Base-by-base conservation (phyloP, 2,888 invertebrate genomes). In the Priocnemis perturbator region DNA sequence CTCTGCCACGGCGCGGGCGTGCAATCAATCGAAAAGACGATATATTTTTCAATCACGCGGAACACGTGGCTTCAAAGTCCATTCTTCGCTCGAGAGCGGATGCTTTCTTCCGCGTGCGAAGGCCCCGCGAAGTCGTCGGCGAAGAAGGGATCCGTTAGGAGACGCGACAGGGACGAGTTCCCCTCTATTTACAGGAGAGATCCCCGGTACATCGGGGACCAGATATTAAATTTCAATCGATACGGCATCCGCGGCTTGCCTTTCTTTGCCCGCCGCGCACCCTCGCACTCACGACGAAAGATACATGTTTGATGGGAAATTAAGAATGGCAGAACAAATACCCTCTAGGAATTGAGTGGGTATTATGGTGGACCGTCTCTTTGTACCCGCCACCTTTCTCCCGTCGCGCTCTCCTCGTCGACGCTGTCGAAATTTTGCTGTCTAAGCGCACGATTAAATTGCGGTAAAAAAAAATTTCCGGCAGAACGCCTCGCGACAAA, bases 181-280 rank as follows among this genome's bases (percentile, higher is more conserved):
- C 83, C 83, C 82, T 83, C 77, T 86, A 86, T 87, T 87, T 87
- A 82, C 85, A 81, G 71, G 80, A 76, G 82, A 76, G 83, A 82
- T 82, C 74, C 81, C 70, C 64, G 71, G 60, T 68, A 73, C 79
- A 75, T 71, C 69, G 73, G 81, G 81, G 84, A 83, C 78, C 71
- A 81, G 84, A 85, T 87, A 87, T 87, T 87, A 87, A 87, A 87
- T 87, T 87, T 87, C 86, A 87, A 87, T 87, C 86, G 85, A 87
- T 87, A 84, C 77, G 80, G 76, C 83, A 79, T 50, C 50, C 50
- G 77, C 78, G 55, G 73, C 71, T 77, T 67, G 78, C 72, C 77
- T 80, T 82, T 81, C 79, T 78, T 78, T 77, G 78, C 53, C 74
- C n/a, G n/a, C 64, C 74, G 67, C 59, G 69, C 73, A 66, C 70